Conservation (phyloP, 2,113 vertebrate species). For the Willisornis vidua region DNA sequence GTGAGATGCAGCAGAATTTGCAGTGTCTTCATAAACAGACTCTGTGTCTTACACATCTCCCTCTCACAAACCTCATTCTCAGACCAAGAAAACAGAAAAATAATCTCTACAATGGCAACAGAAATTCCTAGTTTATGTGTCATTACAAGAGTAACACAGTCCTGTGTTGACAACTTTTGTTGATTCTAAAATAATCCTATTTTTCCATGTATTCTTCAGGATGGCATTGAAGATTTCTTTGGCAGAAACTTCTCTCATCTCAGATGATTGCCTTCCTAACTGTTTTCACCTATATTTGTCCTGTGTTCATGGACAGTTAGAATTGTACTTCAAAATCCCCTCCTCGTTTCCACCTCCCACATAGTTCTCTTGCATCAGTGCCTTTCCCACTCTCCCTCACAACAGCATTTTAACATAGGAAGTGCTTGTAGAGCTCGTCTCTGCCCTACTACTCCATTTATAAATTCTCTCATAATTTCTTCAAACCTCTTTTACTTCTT, state of each 20-base stretch:
- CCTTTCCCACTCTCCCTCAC: background rate
- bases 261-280: background rate
- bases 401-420: conserved; percentile 19
- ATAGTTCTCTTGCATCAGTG: background rate
- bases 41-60: background rate
- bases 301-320: background rate
- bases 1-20: background rate
- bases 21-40: background rate
- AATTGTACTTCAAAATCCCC: background rate
- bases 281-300: background rate
- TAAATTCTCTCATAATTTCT: background rate
- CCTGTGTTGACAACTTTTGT: background rate
- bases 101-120: background rate
- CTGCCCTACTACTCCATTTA: conserved; percentile 39
- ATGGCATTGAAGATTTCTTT: background rate
- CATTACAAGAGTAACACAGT: background rate
- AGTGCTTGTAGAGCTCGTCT: conserved; percentile 1
- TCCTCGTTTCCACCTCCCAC: background rate
- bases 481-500: background rate
- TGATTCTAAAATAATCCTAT: background rate
- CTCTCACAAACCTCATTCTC: background rate
- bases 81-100: background rate
- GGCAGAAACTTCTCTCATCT: background rate
- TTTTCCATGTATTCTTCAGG: background rate
- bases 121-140: background rate